Base-by-base conservation (phyloP, 2,113 vertebrate species). In the Oncorhynchus masou region DNA sequence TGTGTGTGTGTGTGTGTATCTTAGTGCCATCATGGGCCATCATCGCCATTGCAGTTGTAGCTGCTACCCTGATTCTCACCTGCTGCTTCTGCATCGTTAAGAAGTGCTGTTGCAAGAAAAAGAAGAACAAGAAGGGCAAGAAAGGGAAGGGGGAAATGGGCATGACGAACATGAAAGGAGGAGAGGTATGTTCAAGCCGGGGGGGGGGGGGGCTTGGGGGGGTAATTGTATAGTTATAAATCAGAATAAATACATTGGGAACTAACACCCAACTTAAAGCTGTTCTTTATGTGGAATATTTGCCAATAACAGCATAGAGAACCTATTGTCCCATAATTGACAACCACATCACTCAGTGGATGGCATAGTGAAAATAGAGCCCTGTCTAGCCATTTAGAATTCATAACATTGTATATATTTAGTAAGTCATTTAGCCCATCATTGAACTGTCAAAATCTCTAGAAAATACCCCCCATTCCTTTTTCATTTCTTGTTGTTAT, bases 31-130 rank as follows among this genome's bases (percentile, higher is more conserved):
- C 96, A 59, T 99, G 97, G 97, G 97, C 97, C 24, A 95, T 98
- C 88, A 96, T 97, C 0, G 97, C 97, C 91, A 96, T 99, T 0
- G 95, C 96, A 0, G 95, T 99, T 79, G 97, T 99, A 0, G 95
- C 94, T 0, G 97, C 96, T 70, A 91, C 98, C 66, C 94, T 99
- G 85, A 90, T 99, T 77, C 93, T 99, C 84, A 96, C 96, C 74
- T 99, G 97, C 89, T 99, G 97, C 94, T 96, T 99, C 93, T 99
- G 97, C 93, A 96, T 99, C 90, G 94, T 97, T 90, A 99, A 99
- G 92, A 99, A 99, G 86, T 99, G 97, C 92, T 98, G 96, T 88
- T 99, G 96, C 89, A 99, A 98, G 93, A 99, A 96, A 94, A 98
- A 96, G 94, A 99, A 97, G 92, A 97, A 95, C 92, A 99, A 99